phyloP scores from a whole-genome alignment of 2,797 vertebrate genomes.

The Australoheros facetus region DNA sequence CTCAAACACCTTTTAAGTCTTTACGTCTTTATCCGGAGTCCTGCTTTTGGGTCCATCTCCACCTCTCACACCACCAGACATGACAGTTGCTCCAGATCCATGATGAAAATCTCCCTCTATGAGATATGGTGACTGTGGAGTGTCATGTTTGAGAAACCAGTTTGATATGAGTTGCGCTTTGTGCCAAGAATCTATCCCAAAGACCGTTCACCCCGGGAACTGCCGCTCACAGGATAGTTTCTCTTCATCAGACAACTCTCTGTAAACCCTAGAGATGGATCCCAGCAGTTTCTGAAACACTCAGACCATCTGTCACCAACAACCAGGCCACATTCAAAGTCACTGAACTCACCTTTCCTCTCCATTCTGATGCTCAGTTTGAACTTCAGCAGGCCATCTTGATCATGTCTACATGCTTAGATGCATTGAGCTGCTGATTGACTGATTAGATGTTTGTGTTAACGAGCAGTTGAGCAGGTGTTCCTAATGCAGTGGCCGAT shows the following conservation, averaged over 20 bases:
- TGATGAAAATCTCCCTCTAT: neutral
- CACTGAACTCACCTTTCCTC: too few relatives aligned
- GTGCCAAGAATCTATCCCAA: neutral
- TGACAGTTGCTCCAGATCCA: neutral
- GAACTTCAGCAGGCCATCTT: neutral
- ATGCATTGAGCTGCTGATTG: neutral
- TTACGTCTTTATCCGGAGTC: too few relatives aligned
- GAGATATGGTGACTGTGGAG: neutral
- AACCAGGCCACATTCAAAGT: too few relatives aligned
- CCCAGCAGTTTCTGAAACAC: too few relatives aligned
- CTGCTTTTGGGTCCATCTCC: too few relatives aligned
- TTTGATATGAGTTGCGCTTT: neutral
- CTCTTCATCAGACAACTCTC: neutral
- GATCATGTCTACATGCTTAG: neutral
- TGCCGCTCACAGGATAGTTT: too few relatives aligned
- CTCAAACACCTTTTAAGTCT: too few relatives aligned
- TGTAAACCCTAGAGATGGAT: neutral
- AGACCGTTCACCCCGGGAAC: neutral
- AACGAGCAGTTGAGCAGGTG: neutral
- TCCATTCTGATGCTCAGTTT: too few relatives aligned
- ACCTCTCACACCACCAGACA: too few relatives aligned
- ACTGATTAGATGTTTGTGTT: neutral
- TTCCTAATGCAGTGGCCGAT: neutral
- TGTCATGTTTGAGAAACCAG: neutral
- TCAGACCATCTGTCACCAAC: too few relatives aligned